phyloP scores from a whole-genome alignment of 2,113 vertebrate genomes.

The Passer domesticus region DNA sequence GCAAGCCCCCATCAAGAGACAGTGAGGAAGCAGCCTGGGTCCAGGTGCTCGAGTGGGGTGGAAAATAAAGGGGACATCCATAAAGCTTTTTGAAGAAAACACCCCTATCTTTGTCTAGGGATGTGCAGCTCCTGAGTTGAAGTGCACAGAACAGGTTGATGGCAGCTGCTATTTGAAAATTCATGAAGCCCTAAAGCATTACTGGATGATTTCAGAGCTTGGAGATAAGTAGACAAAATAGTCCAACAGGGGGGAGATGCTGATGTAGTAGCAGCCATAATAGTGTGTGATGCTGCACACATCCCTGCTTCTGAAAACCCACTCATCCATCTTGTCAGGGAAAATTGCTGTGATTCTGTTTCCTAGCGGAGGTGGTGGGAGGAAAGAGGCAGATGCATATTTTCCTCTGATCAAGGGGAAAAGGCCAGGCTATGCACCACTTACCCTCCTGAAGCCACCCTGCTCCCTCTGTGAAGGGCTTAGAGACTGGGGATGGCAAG shows the following conservation, averaged over 20 bases:
- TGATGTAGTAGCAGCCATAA: conserved; percentile 45
- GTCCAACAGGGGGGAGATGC: not conserved
- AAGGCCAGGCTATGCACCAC: not conserved
- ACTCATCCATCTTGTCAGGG: conserved; percentile 11
- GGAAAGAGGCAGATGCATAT: not conserved
- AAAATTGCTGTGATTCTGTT: conserved; percentile 33
- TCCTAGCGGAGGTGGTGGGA: not conserved
- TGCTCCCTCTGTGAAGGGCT: not conserved
- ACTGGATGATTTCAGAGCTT: not conserved
- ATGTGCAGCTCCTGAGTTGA: not conserved
- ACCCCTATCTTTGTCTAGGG: not conserved
- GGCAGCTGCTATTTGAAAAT: conserved; percentile 34
- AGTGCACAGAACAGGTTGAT: not conserved
- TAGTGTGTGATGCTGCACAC: not conserved
- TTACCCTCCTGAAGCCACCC: not conserved
- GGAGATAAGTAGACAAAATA: conserved; percentile 46
- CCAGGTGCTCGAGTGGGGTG: accelerated
- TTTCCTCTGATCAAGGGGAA: conserved; percentile 15
- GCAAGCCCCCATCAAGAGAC: not conserved
- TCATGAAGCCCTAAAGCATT: conserved; percentile 16
- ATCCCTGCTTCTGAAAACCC: conserved; percentile 5
- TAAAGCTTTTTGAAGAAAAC: not conserved
- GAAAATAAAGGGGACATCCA: not conserved
- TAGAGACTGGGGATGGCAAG: not conserved
- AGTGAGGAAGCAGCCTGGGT: not conserved